Evolutionary conservation across 2,888 invertebrate species (phyloP), one percentile per base, ranked within the genome.

Genomic region (Megaustenia siamemsis): DNA sequence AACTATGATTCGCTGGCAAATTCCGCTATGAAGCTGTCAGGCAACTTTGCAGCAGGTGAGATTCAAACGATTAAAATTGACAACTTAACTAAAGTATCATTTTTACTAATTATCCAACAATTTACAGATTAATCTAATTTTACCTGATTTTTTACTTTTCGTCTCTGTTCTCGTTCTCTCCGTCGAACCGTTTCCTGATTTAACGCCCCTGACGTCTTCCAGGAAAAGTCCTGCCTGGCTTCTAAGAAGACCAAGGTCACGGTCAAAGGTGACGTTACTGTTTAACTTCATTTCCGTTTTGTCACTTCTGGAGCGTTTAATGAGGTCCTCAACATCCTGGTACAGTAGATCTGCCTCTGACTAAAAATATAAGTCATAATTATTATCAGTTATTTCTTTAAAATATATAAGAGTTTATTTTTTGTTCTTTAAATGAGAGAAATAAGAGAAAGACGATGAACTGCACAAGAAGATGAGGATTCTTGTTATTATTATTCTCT

Each of bases 291-390:
- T 32, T 32, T n/a, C 2, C n/a, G 32, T 49, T 12, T 32, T 45
- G 32, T 32, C 32, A 15, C 49, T 49, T 0, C 6, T 45, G 32
- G 21, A 32, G 18, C 49, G 49, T 18, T 32, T 73, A 15, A 73
- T 73, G 18, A 73, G 32, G 21, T 73, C 73, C 32, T 73, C 18
- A 18, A 49, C 49, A 49, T 73, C 73, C 32, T 73, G 32, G 32
- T 49, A 32, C 73, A 73, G 8, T 5, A 28, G 21, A 49, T 45
- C 49, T 49, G 49, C 45, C 3, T 73, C 49, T 28, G 73, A 73
- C 73, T 73, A 28, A 28, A 21, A 73, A 28, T 0, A 18, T 38
- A 73, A 73, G 15, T 28, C 5, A 28, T 12, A 28, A 66, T 28
- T 18, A 71, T 38, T 40, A 35, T 24, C 49, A 49, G 18, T 49